Evolutionary conservation across 2,113 vertebrate genomes (phyloP).

Genomic region (Cervus canadensis): DNA sequence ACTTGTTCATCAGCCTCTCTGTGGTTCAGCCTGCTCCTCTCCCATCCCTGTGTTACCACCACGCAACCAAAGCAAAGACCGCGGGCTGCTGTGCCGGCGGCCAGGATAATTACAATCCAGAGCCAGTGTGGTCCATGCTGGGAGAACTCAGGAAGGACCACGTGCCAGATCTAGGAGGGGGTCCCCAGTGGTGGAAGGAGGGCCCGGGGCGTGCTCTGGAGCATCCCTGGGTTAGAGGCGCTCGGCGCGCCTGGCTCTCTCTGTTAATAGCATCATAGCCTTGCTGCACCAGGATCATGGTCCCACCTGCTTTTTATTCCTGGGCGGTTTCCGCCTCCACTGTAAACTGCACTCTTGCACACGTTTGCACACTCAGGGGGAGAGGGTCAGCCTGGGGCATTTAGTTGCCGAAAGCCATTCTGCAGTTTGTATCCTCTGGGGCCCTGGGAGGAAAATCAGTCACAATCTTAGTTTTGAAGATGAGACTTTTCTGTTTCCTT

Average conservation of each 20-base stretch:
- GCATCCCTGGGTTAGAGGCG: neutral
- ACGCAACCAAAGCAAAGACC: neutral
- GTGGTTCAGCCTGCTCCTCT: too few relatives aligned
- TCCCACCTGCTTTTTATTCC: neutral
- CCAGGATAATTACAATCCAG: rapidly evolving
- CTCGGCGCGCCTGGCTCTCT: neutral
- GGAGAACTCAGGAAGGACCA: too few relatives aligned
- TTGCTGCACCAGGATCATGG: rapidly evolving
- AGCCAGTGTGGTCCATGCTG: rapidly evolving
- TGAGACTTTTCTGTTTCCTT: neutral
- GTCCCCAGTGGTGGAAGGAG: neutral
- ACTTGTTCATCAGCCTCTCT: rapidly evolving
- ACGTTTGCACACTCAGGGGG: neutral
- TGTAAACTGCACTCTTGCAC: rapidly evolving
- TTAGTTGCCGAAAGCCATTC: neutral
- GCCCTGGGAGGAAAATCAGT: constrained; percentile 23
- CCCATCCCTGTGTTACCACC: neutral
- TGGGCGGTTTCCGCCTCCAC: neutral
- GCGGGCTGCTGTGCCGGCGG: too few relatives aligned
- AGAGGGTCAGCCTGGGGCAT: neutral
- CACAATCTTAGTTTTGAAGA: neutral
- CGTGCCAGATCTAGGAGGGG: too few relatives aligned
- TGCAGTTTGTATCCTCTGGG: neutral
- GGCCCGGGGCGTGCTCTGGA: neutral
- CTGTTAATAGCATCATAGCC: rapidly evolving